A percentile compares a stretch with the other conserved stretches of the same genome.
Conservation (phyloP, 1,140 invertebrate species). For the Microvelia longipes region DNA sequence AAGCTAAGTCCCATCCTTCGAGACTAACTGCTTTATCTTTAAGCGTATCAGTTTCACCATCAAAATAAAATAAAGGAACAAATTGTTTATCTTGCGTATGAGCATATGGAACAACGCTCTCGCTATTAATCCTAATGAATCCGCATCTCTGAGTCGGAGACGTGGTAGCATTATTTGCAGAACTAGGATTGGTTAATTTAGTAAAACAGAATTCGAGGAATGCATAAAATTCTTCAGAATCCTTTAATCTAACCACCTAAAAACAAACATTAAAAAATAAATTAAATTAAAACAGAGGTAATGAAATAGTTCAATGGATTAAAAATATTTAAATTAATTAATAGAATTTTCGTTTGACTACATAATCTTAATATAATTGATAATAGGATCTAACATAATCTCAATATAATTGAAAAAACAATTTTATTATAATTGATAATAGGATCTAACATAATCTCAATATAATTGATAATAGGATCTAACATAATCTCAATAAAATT, state of each 20-base stretch:
- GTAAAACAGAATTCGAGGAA: conserved; percentile 78
- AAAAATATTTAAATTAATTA: too few species aligned
- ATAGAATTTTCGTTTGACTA: too few species aligned
- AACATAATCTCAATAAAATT: too few species aligned
- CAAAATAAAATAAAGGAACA: conserved; percentile 87
- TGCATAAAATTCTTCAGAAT: conserved; percentile 79
- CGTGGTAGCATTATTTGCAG: conserved; percentile 38
- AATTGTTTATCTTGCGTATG: conserved; percentile 65
- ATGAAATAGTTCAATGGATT: too few species aligned
- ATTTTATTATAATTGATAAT: too few species aligned
- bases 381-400: too few species aligned
- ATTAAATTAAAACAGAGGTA: too few species aligned
- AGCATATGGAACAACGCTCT: conserved; percentile 84
- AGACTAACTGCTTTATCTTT: conserved; percentile 69
- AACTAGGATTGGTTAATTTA: conserved; percentile 46
- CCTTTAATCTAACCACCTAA: conserved; percentile 36
- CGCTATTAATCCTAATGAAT: conserved; percentile 85
- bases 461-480: too few species aligned
- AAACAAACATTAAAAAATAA: too few species aligned
- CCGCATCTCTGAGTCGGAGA: conserved; percentile 63
- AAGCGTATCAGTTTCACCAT: conserved; percentile 77
- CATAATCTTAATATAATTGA: too few species aligned
- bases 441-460: too few species aligned
- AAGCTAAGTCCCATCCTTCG: conserved; percentile 79
- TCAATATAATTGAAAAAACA: too few species aligned